These are phyloP conservation scores for Myocastor coypus DNA, from an alignment of 2,113 vertebrate species.

Conservation along the genomic window DNA sequence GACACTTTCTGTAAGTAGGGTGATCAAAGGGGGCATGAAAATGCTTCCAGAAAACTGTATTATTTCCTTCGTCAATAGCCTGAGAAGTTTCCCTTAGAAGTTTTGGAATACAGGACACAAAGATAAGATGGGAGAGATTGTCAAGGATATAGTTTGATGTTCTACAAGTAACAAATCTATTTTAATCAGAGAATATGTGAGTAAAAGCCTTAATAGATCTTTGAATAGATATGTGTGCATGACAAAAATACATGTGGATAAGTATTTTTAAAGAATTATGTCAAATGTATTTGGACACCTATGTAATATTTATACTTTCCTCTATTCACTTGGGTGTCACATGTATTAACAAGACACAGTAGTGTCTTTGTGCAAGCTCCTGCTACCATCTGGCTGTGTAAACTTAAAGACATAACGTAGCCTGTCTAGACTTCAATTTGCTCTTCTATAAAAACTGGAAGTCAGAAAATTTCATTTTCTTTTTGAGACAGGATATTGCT, in stretches of 20 bases:
- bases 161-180: conserved; percentile 13
- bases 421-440: not conserved
- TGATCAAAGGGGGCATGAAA: not conserved
- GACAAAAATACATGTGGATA: not conserved
- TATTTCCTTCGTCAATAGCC: not conserved
- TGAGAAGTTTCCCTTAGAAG: not conserved
- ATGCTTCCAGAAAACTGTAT: not conserved
- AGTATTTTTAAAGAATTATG: not conserved
- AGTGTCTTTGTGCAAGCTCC: not conserved
- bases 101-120: not conserved
- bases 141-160: not conserved
- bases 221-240: not conserved
- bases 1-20: not conserved
- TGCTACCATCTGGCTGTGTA: not conserved
- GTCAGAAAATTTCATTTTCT: conserved; percentile 7
- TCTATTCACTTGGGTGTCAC: not conserved
- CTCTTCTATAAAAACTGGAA: not conserved
- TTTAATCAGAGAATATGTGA: not conserved
- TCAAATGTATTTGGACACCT: not conserved
- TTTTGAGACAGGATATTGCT: not conserved
- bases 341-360: not conserved
- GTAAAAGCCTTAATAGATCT: not conserved
- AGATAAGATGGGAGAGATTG: not conserved
- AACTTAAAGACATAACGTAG: not conserved
- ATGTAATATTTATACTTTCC: not conserved